Evolutionary conservation across 2,797 vertebrate species (phyloP).

Genomic region (Apodemus agrarius): DNA sequence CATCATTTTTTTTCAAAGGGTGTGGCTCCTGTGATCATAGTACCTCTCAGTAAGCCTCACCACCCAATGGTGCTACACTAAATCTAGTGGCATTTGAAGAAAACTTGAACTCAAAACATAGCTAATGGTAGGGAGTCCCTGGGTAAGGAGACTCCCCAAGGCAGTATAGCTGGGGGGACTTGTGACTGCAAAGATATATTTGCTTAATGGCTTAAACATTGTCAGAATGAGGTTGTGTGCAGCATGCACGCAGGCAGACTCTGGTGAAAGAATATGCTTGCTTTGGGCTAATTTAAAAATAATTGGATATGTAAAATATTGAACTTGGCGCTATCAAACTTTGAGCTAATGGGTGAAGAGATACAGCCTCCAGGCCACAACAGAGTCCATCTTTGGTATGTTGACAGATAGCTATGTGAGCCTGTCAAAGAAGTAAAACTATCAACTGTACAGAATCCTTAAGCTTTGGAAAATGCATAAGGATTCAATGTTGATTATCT

Average conservation of each 20-base stretch:
- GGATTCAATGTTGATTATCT: neutral
- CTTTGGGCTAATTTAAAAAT: conserved; percentile 8
- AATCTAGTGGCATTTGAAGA: neutral
- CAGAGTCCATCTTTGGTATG: neutral
- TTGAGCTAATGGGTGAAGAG: neutral
- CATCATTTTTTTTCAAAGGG: neutral
- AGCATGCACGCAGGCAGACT: neutral
- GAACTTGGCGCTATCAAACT: neutral
- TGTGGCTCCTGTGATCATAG: neutral
- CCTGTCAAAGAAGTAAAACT: neutral
- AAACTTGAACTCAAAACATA: neutral
- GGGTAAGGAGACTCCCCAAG: neutral
- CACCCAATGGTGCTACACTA: neutral
- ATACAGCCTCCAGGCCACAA: neutral
- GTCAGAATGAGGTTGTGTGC: neutral
- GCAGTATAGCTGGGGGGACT: neutral
- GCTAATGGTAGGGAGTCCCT: neutral
- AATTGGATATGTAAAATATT: neutral
- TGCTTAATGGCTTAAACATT: neutral
- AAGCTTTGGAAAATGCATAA: neutral
- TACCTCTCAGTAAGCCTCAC: too few species aligned
- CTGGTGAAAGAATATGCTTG: neutral
- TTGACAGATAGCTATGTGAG: neutral
- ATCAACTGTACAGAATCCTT: neutral
- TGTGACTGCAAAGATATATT: neutral